Conservation (phyloP, 2,113 vertebrate genomes). For the Scomber japonicus region DNA sequence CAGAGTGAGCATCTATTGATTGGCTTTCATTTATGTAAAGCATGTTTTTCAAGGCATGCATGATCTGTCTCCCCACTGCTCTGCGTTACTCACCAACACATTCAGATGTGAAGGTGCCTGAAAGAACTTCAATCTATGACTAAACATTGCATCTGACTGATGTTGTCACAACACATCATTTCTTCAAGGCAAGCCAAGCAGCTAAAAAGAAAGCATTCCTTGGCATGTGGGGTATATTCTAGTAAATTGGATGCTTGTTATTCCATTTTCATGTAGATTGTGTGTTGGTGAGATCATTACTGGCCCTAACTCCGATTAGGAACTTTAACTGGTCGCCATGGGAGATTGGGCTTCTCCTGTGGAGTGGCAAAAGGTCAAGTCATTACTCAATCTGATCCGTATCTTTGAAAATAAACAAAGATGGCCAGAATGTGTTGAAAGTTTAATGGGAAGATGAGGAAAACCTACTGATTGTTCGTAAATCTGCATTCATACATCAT, state of each 20-base stretch:
- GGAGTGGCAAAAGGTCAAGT: constrained; percentile 50
- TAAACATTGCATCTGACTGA: neutral
- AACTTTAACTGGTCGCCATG: constrained; percentile 38
- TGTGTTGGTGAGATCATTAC: constrained; percentile 26
- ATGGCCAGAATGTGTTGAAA: constrained; percentile 4
- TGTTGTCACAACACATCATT: neutral
- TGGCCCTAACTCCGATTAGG: neutral
- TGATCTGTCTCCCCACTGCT: neutral
- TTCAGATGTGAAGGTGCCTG: neutral
- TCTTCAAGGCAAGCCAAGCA: neutral
- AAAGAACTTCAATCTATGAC: neutral
- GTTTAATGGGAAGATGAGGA: constrained; percentile 5
- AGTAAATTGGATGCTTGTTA: neutral
- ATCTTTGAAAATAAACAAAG: constrained; percentile 42
- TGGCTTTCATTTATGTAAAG: constrained; percentile 5
- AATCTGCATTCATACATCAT: constrained; percentile 32
- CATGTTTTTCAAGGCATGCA: neutral
- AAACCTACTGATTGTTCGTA: neutral
- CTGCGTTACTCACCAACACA: neutral
- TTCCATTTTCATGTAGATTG: neutral
- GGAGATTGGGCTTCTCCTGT: constrained; percentile 32
- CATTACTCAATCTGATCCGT: constrained; percentile 36
- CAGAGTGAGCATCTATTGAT: constrained; percentile 24
- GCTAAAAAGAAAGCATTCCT: neutral
- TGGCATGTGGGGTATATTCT: no score